Evolutionary conservation across 92 coral and sea anemone genomes (phyloP).

Genomic region (Bergia puertoricense): DNA sequence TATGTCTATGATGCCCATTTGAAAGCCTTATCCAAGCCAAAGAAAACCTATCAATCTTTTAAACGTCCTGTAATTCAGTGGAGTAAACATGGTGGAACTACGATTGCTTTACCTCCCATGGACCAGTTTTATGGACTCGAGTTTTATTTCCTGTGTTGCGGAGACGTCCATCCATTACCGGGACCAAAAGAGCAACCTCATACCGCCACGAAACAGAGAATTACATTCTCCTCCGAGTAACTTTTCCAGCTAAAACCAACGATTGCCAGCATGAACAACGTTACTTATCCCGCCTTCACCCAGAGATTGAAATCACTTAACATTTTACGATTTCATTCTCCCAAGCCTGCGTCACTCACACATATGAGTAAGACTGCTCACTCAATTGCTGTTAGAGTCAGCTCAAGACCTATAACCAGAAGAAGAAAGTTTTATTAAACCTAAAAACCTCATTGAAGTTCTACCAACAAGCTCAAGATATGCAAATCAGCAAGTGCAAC

Average conservation of each 20-base stretch:
- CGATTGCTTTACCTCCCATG: not conserved
- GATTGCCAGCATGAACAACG: not conserved
- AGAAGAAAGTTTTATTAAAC: not conserved
- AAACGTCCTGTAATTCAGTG: slow-evolving; percentile 3
- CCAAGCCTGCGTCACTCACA: not conserved
- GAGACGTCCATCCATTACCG: not conserved
- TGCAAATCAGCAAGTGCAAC: not conserved
- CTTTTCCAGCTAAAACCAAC: not conserved
- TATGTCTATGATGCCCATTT: not conserved
- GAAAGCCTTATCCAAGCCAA: not conserved
- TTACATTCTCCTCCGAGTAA: not conserved
- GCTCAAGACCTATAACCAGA: not conserved
- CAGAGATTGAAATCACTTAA: not conserved
- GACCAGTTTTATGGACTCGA: not conserved
- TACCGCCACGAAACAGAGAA: not conserved
- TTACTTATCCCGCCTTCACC: not conserved
- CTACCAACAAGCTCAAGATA: not conserved
- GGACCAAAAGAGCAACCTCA: not conserved
- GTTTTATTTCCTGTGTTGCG: not conserved
- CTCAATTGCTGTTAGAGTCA: not conserved
- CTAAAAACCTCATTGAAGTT: not conserved
- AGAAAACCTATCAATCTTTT: not conserved
- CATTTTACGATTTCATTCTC: not conserved
- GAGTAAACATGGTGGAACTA: not conserved
- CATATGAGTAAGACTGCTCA: not conserved